phyloP scores from a whole-genome alignment of 2,113 vertebrate species.

The Martes martes region DNA sequence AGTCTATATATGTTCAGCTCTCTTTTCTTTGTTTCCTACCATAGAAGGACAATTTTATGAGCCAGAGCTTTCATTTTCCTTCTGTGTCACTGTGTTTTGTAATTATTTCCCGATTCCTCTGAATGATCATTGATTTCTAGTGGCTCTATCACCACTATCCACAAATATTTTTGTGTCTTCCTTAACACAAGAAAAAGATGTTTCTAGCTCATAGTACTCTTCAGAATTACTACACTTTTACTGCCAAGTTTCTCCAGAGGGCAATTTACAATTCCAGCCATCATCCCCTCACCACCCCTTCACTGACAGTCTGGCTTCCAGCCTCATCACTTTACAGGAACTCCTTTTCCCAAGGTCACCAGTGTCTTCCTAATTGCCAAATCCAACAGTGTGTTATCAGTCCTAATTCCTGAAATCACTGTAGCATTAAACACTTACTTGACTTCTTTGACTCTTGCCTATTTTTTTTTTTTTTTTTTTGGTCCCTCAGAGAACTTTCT shows the following conservation, averaged over 20 bases:
- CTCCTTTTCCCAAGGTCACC: background rate
- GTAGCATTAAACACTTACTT: constrained; percentile 40
- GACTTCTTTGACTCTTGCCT: constrained; percentile 30
- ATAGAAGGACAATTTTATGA: background rate
- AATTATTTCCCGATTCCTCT: background rate
- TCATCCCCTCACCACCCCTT: background rate
- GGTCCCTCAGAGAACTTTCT: background rate
- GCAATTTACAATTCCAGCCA: background rate
- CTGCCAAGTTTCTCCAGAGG: background rate
- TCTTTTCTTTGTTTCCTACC: background rate
- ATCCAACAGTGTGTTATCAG: constrained; percentile 5
- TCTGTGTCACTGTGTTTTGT: background rate
- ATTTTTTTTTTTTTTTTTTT: background rate
- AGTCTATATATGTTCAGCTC: background rate
- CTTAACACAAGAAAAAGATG: background rate
- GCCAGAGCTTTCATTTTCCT: background rate
- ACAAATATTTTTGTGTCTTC: background rate
- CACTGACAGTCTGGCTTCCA: background rate
- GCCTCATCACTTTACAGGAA: background rate
- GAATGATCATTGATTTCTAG: constrained; percentile 5
- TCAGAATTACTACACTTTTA: background rate
- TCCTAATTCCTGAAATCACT: constrained; percentile 56
- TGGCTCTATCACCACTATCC: background rate
- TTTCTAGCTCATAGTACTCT: background rate
- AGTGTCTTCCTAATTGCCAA: constrained; percentile 35